Percentiles rank a stretch among this genome's conserved stretches.
Conservation (phyloP, 2,888 invertebrate species). For the Lepidochrysops patricia region DNA sequence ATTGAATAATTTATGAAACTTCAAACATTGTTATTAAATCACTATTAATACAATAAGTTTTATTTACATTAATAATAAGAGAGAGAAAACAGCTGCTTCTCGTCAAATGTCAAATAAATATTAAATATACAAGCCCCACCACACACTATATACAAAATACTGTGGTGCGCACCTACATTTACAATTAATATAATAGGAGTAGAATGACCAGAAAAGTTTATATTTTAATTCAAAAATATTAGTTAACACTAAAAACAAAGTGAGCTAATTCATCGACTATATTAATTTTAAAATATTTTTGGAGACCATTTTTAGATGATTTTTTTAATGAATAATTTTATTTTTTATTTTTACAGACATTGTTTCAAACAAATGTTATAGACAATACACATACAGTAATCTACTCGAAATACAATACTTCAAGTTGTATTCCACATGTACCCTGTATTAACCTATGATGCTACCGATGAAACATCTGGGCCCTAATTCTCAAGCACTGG, state of each 20-base stretch:
- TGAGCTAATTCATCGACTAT: conserved; percentile 28
- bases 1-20: not conserved
- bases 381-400: not conserved
- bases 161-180: conserved; percentile 35
- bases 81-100: conserved; percentile 18
- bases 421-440: not conserved
- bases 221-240: conserved; percentile 42
- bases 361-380: too few species aligned
- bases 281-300: conserved; percentile 1
- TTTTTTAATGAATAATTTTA: not conserved
- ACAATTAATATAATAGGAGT: conserved; percentile 48
- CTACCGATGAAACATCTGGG: not conserved
- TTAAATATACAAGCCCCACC: conserved; percentile 40
- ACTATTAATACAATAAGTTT: conserved; percentile 1
- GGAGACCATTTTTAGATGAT: conserved; percentile 5
- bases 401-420: not conserved
- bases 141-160: conserved; percentile 45
- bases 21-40: not conserved
- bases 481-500: too few species aligned
- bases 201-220: conserved; percentile 59
- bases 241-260: conserved; percentile 41
- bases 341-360: too few species aligned
- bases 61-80: not conserved
- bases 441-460: not conserved
- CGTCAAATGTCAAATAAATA: conserved; percentile 43